A percentile compares a stretch with the other conserved stretches of the same genome.
These are phyloP conservation scores for Meganola albula DNA, from an alignment of 2,888 invertebrate species.

Conservation along the genomic window DNA sequence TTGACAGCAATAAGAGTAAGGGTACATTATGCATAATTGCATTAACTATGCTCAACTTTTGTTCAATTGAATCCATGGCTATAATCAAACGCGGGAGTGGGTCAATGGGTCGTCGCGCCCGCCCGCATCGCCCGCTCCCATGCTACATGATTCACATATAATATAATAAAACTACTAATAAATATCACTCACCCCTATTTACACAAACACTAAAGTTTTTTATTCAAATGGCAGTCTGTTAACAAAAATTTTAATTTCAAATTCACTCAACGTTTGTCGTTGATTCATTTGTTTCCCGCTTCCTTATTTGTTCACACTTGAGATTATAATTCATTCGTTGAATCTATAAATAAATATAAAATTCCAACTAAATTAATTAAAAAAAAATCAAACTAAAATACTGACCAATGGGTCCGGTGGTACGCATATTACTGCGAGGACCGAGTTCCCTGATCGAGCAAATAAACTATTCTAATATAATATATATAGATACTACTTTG, in stretches of 20 bases:
- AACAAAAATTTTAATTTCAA: slow-evolving; percentile 25
- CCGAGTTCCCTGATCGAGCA: too few species aligned
- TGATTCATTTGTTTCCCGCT: slow-evolving; percentile 23
- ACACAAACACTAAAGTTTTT: slow-evolving; percentile 22
- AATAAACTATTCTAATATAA: too few species aligned
- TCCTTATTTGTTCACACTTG: slow-evolving; percentile 21
- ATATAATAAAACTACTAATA: slow-evolving; percentile 47
- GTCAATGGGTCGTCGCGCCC: slow-evolving; percentile 62
- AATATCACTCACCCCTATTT: slow-evolving; percentile 51
- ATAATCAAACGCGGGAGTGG: slow-evolving; percentile 63
- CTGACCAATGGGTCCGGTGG: too few species aligned
- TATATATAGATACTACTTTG: too few species aligned
- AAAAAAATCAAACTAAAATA: too few species aligned
- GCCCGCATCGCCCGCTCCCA: slow-evolving; percentile 41
- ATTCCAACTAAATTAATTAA: too few species aligned
- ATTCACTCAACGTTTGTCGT: slow-evolving; percentile 20
- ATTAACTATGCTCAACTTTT: slow-evolving; percentile 47
- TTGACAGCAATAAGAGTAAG: slow-evolving; percentile 28
- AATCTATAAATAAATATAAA: too few species aligned
- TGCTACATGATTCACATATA: slow-evolving; percentile 56
- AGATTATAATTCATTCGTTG: too few species aligned
- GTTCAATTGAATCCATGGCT: slow-evolving; percentile 63
- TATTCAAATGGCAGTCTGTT: slow-evolving; percentile 10
- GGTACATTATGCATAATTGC: slow-evolving; percentile 46
- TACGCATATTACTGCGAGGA: too few species aligned